Evolutionary conservation across 2,888 invertebrate genomes (phyloP), one percentile per base, ranked within the genome.

Genomic region (Pediacus dermestoides): DNA sequence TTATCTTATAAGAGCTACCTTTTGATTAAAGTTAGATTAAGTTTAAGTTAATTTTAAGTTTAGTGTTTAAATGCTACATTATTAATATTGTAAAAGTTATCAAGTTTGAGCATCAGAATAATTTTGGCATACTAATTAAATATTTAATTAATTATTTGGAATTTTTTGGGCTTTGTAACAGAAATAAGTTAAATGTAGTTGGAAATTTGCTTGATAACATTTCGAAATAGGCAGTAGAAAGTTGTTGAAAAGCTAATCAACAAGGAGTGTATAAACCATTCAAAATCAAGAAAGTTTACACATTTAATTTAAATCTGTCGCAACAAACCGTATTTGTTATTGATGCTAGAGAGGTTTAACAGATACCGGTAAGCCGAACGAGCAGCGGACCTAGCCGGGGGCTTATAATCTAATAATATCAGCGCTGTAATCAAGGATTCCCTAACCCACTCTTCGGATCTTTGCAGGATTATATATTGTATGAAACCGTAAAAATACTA

Each of bases 341-440:
- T 37, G 42, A 42, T 42, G 42, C 37, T 21, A 21, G 37, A 39
- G 36, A 42, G 50, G 42, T 48, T 46, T 44, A 48, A 40, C 46
- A 46, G 49, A 49, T 44, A 43, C 47, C 39, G 44, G 45, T 50
- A 50, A 45, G 47, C 50, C 43, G 44, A 40, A 44, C 45, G 16
- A 31, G 18, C 28, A n/a, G 23, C 28, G 50, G 47, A 45, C 50
- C 48, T 50, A 35, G 44, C 52, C 36, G 41, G 48, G 50, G 59
- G 60, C 44, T 53, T 52, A 59, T 61, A 63, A 63, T 61, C 61
- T 60, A 61, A 63, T 63, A 63, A 63, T 61, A 56, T 58, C 60
- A 56, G 53, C 55, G 52, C 55, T 57, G 61, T 63, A 61, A 63
- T 63, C 61, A 63, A 59, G 57, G 53, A 58, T 50, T 59, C 54